Evolutionary conservation across 1,140 invertebrate genomes (phyloP).

Genomic region (Orussus abietinus): DNA sequence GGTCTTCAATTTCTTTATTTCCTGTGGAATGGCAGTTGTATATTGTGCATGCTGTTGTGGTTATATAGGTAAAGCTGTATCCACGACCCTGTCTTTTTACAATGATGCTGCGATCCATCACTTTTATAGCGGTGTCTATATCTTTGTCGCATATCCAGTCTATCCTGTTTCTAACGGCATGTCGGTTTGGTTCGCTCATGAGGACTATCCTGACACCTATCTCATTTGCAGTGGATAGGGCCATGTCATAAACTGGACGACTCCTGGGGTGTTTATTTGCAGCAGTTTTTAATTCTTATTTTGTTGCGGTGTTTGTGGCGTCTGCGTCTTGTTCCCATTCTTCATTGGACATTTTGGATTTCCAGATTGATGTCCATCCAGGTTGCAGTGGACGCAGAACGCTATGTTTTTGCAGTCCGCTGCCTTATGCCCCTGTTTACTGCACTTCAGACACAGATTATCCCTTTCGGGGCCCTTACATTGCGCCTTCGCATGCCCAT

Average conservation of each 20-base stretch:
- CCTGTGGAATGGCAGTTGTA: no score
- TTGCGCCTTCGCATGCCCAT: neutral
- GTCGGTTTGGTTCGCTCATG: no score
- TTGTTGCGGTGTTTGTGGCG: no score
- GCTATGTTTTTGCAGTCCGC: constrained; percentile 1
- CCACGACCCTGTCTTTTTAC: neutral
- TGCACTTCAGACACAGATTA: constrained; percentile 8
- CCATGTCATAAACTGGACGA: no score
- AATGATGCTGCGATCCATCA: constrained; percentile 1
- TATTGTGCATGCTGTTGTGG: no score
- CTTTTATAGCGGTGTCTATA: no score
- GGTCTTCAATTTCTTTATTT: no score
- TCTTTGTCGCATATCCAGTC: no score
- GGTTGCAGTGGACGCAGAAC: constrained; percentile 1
- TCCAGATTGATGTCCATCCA: constrained; percentile 1
- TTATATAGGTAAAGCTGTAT: no score
- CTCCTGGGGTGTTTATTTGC: no score
- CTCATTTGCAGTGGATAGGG: constrained; percentile 9
- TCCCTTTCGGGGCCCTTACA: constrained; percentile 6
- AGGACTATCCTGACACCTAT: constrained; percentile 1
- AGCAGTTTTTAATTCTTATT: no score
- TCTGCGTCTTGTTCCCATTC: constrained; percentile 3
- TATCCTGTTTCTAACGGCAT: no score
- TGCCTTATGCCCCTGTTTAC: constrained; percentile 8
- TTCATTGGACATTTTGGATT: constrained; percentile 4